phyloP scores from a whole-genome alignment of 2,797 vertebrate genomes.

The Todus mexicanus region DNA sequence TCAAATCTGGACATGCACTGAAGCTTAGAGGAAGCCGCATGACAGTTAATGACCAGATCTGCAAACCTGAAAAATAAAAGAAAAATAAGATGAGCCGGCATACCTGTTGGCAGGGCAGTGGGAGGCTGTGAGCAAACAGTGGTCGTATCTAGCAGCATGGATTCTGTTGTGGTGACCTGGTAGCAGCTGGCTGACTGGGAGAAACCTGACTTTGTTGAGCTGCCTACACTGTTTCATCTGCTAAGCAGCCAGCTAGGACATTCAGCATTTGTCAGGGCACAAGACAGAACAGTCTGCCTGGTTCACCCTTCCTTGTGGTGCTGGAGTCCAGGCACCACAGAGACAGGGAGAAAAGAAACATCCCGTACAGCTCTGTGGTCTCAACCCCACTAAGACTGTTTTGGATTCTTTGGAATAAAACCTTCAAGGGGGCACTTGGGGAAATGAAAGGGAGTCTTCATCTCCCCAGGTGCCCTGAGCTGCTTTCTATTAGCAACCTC shows the following conservation, averaged over 20 bases:
- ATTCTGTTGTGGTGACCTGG: neutral
- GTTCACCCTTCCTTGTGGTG: neutral
- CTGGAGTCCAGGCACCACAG: neutral
- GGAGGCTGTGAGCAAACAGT: neutral
- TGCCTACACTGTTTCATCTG: neutral
- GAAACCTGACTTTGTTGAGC: neutral
- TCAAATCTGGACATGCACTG: neutral
- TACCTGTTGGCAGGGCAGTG: neutral
- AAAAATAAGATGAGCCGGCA: neutral
- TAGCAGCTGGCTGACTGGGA: neutral
- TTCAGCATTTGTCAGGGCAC: neutral
- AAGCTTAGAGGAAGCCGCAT: neutral
- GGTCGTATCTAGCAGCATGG: accelerated
- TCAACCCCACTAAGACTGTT: neutral
- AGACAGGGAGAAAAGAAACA: neutral
- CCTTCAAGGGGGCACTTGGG: neutral
- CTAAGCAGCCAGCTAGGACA: neutral
- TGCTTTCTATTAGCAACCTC: neutral
- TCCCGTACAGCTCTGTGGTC: neutral
- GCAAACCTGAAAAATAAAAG: neutral
- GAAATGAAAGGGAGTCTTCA: neutral
- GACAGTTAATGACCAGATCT: neutral
- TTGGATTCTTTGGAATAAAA: neutral
- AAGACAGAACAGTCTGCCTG: neutral
- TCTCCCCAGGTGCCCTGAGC: neutral